Percentiles rank a stretch among this genome's conserved stretches.
phyloP scores from a whole-genome alignment of 30 jellyfish, hydroid and myxozoan species.

The Euphysa ruthae region DNA sequence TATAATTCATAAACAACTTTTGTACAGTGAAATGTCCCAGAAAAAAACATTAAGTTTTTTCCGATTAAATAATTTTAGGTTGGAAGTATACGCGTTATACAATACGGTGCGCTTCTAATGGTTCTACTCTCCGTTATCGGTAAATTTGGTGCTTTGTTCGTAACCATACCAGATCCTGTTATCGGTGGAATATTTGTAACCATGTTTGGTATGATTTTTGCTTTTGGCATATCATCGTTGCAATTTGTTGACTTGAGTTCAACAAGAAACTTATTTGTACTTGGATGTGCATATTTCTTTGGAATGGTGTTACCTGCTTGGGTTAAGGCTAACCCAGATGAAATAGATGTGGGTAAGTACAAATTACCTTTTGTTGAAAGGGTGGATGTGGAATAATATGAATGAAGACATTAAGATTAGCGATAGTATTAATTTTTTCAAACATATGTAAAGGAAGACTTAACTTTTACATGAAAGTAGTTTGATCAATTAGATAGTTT shows the following conservation, averaged over 20 bases:
- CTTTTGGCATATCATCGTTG: conserved; percentile 82
- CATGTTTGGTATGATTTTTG: conserved; percentile 95
- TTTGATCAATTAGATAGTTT: no score
- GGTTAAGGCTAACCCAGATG: conserved; percentile 31
- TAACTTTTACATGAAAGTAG: no score
- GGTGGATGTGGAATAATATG: no score
- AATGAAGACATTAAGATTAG: no score
- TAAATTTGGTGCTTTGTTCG: conserved; percentile 90
- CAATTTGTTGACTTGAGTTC: conserved; percentile 73
- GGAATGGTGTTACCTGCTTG: conserved; percentile 91
- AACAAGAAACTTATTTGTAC: conserved; percentile 68
- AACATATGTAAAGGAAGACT: no score
- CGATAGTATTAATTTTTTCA: no score
- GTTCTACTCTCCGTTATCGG: conserved; percentile 76
- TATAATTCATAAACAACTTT: no score
- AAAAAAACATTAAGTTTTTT: no score
- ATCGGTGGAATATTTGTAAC: conserved; percentile 85
- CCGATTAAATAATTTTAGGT: no score
- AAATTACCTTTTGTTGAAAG: no score
- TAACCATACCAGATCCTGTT: conserved; percentile 88
- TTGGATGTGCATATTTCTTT: conserved; percentile 62
- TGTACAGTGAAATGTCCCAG: no score
- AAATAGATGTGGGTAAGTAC: neutral
- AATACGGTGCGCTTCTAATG: conserved; percentile 83
- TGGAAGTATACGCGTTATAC: conserved; percentile 92